Evolutionary conservation across 2,888 invertebrate genomes (phyloP).

Genomic region (Didymodactylos carnosus): DNA sequence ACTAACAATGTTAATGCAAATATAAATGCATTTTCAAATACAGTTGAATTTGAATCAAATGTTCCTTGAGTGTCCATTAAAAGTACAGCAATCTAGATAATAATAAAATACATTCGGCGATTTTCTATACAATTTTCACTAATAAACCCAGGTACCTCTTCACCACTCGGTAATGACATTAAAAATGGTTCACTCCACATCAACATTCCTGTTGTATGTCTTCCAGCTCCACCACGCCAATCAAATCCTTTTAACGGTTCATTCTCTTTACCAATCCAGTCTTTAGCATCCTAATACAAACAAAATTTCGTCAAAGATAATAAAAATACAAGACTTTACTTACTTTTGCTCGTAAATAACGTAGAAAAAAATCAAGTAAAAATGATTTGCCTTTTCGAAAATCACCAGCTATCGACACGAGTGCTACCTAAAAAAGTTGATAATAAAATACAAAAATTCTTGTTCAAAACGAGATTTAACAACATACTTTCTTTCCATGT

Average conservation of each 20-base stretch:
- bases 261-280: conserved; percentile 66
- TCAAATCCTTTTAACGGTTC: conserved; percentile 70
- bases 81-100: conserved; percentile 50
- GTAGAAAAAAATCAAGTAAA: conserved; percentile 79
- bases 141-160: conserved; percentile 23
- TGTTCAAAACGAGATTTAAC: conserved; percentile 52
- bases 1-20: conserved; percentile 95
- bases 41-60: conserved; percentile 90
- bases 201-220: conserved; percentile 83
- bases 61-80: conserved; percentile 86
- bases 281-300: conserved; percentile 24
- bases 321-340: conserved; percentile 14
- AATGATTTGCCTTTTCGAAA: conserved; percentile 95
- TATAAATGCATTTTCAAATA: conserved; percentile 88
- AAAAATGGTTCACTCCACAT: conserved; percentile 86
- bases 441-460: conserved; percentile 40
- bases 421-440: conserved; percentile 64
- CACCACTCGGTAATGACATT: conserved; percentile 26
- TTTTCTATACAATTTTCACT: background rate
- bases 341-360: conserved; percentile 66
- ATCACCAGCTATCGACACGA: conserved; percentile 85
- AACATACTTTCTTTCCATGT: conserved; percentile 45
- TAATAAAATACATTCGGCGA: background rate
- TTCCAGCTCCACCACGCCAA: conserved; percentile 80
- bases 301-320: conserved; percentile 18